Base-by-base conservation (phyloP, 2,113 vertebrate genomes). In the Spermophilus dauricus region DNA sequence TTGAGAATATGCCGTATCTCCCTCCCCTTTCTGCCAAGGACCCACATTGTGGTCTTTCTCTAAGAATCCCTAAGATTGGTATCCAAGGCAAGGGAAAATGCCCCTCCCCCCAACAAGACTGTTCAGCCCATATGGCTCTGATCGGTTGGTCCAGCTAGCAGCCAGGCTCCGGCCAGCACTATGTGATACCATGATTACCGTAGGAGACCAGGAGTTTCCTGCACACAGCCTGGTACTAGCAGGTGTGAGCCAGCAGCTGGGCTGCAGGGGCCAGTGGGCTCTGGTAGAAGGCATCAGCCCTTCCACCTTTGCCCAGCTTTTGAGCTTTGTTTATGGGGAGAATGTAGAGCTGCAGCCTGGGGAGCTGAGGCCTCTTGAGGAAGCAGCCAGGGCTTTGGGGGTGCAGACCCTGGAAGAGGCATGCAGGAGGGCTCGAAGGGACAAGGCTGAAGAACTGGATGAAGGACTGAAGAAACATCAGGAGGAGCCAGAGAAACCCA, bases 181-280 rank as follows among this genome's bases (percentile, higher is more conserved):
- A 4, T 99, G 99, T 70, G 99, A 99, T 32, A 98, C 98, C 8
- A 88, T 99, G 75, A 99, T 99, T 95, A 98, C 94, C 0, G 99
- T 99, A 6, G 98, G 98, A 32, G 98, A 97, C 69, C 98, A 98
- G 42, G 99, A 98, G 2, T 99, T 99, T 96, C 98, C 94, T 70
- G 99, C 98, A 30, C 99, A 99, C 95, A 99, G 99, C 16, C 92
- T 99, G 30, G 99, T 99, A 12, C 97, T 99, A 48, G 99, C 99
- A n/a, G 99, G 99, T 42, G 98, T 98, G 5, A 99, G 99, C 98
- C 98, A 98, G 67, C 97, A 94, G 53, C 97, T 99, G 95, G 97
- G 98, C 45, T 91, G 48, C 85, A 95, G 90, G 92, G 98, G 97
- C 42, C 42, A 4, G 63, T 98, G 2, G 98, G 97, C 87, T 94